These are phyloP conservation scores for Thalassoma bifasciatum DNA, from an alignment of 2,113 vertebrate genomes.

Conservation along the genomic window DNA sequence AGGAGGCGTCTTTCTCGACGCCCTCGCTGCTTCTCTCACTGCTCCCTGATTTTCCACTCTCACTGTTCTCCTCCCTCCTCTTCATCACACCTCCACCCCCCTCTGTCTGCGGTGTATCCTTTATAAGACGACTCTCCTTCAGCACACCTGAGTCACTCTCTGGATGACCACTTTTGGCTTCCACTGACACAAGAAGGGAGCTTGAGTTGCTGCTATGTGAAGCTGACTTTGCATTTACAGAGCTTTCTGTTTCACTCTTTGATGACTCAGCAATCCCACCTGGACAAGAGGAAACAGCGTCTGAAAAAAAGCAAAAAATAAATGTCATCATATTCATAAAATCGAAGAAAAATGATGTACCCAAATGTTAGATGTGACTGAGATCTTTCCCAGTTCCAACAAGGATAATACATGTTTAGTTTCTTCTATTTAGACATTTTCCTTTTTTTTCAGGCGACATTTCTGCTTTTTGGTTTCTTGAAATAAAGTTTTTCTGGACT, in stretches of 20 bases:
- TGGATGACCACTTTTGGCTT: not conserved
- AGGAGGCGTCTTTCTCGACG: not conserved
- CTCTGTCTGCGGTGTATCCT: not conserved
- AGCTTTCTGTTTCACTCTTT: not conserved
- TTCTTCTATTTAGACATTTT: too few relatives aligned
- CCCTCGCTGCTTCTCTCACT: not conserved
- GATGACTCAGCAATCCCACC: not conserved
- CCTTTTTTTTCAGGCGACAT: too few relatives aligned
- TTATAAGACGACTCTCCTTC: too few relatives aligned
- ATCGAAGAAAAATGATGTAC: too few relatives aligned
- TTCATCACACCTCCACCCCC: not conserved
- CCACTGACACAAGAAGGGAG: not conserved
- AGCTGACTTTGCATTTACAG: not conserved
- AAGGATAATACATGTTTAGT: too few relatives aligned
- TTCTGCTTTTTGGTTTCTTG: too few relatives aligned
- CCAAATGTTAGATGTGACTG: too few relatives aligned
- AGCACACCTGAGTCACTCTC: not conserved
- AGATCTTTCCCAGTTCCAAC: too few relatives aligned
- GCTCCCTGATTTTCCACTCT: not conserved
- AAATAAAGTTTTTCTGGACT: too few relatives aligned
- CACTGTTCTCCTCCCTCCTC: not conserved
- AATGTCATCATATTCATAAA: not conserved
- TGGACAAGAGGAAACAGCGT: constrained; percentile 40
- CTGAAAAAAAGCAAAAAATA: constrained; percentile 33
- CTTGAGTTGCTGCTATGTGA: not conserved